These are phyloP conservation scores for Penaeus monodon DNA, from an alignment of 2,888 invertebrate genomes.

Conservation along the genomic window DNA sequence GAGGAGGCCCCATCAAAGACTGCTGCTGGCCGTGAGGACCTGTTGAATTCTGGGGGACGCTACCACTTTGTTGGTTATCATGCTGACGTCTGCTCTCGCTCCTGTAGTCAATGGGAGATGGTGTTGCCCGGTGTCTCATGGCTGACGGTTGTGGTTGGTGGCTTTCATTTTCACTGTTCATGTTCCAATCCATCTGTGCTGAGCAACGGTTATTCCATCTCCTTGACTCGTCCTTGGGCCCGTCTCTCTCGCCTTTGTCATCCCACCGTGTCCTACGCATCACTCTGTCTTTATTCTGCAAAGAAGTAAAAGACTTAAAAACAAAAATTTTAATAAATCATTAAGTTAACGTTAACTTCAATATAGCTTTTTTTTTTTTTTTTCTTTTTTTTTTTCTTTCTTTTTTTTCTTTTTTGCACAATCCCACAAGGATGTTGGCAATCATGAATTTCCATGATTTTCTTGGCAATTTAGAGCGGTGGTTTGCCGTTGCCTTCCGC, in stretches of 20 bases:
- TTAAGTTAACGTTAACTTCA: too few species aligned
- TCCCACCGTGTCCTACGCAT: slow-evolving; percentile 51
- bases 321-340: too few species aligned
- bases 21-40: slow-evolving; percentile 33
- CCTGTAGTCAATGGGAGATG: slow-evolving; percentile 62
- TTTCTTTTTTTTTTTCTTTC: too few species aligned
- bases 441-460: too few species aligned
- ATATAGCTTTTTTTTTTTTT: too few species aligned
- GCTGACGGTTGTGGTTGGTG: slow-evolving; percentile 29
- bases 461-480: too few species aligned
- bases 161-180: slow-evolving; percentile 39
- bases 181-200: slow-evolving; percentile 52
- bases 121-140: slow-evolving; percentile 50
- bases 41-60: slow-evolving; percentile 33
- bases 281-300: slow-evolving; percentile 23
- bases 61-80: slow-evolving; percentile 40
- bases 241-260: slow-evolving; percentile 46
- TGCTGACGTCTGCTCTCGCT: slow-evolving; percentile 59
- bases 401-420: too few species aligned
- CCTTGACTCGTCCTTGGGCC: slow-evolving; percentile 52
- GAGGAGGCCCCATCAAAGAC: slow-evolving; percentile 45
- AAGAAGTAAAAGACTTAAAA: not conserved
- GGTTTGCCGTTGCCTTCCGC: too few species aligned
- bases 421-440: too few species aligned
- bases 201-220: slow-evolving; percentile 44